These are phyloP conservation scores for Ciona savignyi DNA, from an alignment of 23 tunicate species.

Conservation along the genomic window DNA sequence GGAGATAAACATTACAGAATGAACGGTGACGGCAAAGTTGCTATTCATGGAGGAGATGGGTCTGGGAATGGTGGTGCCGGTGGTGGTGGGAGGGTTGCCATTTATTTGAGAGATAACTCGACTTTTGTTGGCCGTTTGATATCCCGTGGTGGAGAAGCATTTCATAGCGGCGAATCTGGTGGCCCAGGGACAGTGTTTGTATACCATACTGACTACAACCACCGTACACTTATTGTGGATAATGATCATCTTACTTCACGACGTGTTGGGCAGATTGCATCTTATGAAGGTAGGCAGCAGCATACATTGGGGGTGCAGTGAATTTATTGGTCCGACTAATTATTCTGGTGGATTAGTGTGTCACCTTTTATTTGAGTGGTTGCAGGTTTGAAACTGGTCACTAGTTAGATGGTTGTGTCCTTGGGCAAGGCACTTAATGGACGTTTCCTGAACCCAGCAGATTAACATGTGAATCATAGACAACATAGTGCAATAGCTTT, in stretches of 20 bases:
- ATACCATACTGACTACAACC: conserved; percentile 13
- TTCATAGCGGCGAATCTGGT: conserved; percentile 7
- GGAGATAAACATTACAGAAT: too few species aligned
- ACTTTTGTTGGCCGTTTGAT: conserved; percentile 21
- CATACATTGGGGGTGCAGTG: too few species aligned
- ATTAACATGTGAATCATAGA: too few species aligned
- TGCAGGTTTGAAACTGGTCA: too few species aligned
- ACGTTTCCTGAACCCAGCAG: too few species aligned
- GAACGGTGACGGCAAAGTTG: conserved; percentile 14
- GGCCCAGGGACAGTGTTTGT: conserved; percentile 27
- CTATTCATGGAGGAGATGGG: conserved; percentile 5
- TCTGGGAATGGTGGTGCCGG: conserved; percentile 22
- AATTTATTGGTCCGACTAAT: too few species aligned
- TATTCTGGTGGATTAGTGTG: too few species aligned
- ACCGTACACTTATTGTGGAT: conserved; percentile 14
- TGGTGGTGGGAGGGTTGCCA: conserved; percentile 17
- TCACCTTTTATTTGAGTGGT: too few species aligned
- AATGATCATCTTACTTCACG: conserved; percentile 14
- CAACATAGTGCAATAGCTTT: too few species aligned
- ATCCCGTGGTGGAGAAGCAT: conserved; percentile 14
- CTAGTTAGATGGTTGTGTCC: too few species aligned
- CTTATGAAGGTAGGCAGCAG: neutral
- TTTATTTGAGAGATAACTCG: conserved; percentile 15
- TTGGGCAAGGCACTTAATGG: too few species aligned
- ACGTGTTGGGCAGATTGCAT: conserved; percentile 9